These are phyloP conservation scores for Eleginops maclovinus DNA, from an alignment of 2,113 vertebrate genomes.

Conservation along the genomic window DNA sequence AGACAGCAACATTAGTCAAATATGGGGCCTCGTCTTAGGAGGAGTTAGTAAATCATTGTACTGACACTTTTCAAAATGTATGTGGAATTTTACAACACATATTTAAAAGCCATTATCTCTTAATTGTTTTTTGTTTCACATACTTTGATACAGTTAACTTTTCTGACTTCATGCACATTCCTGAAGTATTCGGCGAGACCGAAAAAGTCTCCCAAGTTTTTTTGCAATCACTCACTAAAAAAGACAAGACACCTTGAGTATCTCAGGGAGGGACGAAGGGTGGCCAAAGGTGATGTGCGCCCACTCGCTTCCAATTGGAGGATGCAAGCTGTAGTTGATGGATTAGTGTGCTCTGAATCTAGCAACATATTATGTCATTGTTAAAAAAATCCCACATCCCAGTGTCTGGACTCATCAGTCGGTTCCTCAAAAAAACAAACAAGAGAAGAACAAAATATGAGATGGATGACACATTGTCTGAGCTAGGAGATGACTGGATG, in stretches of 20 bases:
- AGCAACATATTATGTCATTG: conserved; percentile 47
- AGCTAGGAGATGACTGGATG: conserved; percentile 62
- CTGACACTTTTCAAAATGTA: too few species aligned
- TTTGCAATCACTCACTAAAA: background rate
- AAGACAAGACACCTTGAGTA: background rate
- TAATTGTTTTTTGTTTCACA: too few species aligned
- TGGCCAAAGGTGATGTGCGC: conserved; percentile 26
- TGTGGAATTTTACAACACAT: too few species aligned
- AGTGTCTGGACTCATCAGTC: conserved; percentile 57
- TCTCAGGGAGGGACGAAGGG: background rate
- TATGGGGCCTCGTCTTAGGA: too few species aligned
- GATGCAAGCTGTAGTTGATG: conserved; percentile 11
- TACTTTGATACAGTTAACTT: too few species aligned
- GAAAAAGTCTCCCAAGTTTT: background rate
- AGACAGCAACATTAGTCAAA: background rate
- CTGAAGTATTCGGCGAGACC: background rate
- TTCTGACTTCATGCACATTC: background rate
- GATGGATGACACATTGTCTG: conserved; percentile 68
- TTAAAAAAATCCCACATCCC: conserved; percentile 48
- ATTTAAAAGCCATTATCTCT: too few species aligned
- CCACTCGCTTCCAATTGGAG: conserved; percentile 9
- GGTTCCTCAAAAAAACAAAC: conserved; percentile 68
- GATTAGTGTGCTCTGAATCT: conserved; percentile 25
- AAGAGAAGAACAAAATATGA: conserved; percentile 34
- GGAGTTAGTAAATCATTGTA: too few species aligned